These are phyloP conservation scores for Acanthosepion esculentum DNA, from an alignment of 2,888 invertebrate species.

Conservation along the genomic window DNA sequence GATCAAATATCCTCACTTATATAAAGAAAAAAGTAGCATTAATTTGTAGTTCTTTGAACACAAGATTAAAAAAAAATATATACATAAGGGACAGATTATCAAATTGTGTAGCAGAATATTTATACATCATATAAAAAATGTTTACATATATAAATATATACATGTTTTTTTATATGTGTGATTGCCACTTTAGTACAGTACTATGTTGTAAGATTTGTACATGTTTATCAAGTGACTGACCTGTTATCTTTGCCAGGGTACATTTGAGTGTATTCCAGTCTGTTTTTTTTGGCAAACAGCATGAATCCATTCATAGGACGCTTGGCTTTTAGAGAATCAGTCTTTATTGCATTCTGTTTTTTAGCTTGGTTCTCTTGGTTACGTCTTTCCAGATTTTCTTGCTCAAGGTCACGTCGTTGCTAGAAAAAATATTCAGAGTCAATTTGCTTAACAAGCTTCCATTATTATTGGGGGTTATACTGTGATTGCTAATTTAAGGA, in stretches of 20 bases:
- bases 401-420: conserved; percentile 46
- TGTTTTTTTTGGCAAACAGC: conserved; percentile 77
- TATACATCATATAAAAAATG: too few relatives aligned
- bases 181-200: too few relatives aligned
- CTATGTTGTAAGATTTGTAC: background rate
- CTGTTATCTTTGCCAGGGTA: conserved; percentile 78
- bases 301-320: conserved; percentile 79
- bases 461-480: too few relatives aligned
- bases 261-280: conserved; percentile 76
- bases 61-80: too few relatives aligned
- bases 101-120: too few relatives aligned
- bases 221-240: background rate
- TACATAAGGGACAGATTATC: too few relatives aligned
- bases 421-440: conserved; percentile 52
- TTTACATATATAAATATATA: too few relatives aligned
- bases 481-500: too few relatives aligned
- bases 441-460: background rate
- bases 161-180: too few relatives aligned
- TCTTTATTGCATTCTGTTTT: conserved; percentile 62
- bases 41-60: too few relatives aligned
- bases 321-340: conserved; percentile 70
- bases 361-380: conserved; percentile 52
- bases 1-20: too few relatives aligned
- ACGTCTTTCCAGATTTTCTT: conserved; percentile 33
- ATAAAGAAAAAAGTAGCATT: too few relatives aligned